Evolutionary conservation across 2,888 invertebrate species (phyloP).

Genomic region (Cylloceria caligata): DNA sequence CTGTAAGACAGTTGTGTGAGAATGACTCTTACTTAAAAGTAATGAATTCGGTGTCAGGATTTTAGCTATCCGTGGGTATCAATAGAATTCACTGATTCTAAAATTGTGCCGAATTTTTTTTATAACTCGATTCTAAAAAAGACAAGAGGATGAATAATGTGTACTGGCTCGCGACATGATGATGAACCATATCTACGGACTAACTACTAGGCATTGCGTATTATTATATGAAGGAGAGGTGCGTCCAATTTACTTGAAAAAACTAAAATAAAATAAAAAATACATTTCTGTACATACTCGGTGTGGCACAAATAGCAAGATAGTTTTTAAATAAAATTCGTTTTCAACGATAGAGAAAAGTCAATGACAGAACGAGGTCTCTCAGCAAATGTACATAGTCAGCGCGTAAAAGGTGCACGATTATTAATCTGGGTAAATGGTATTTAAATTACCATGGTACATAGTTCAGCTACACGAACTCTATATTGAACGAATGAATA

Average conservation of each 20-base stretch:
- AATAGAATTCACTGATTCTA: slow-evolving; percentile 53
- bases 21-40: slow-evolving; percentile 38
- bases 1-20: slow-evolving; percentile 28
- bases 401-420: slow-evolving; percentile 53
- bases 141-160: slow-evolving; percentile 46
- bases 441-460: slow-evolving; percentile 62
- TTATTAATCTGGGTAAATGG: slow-evolving; percentile 57
- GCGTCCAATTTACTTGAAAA: slow-evolving; percentile 73
- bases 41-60: slow-evolving; percentile 28
- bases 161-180: slow-evolving; percentile 70
- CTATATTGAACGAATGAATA: slow-evolving; percentile 40
- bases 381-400: slow-evolving; percentile 63
- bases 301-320: slow-evolving; percentile 73
- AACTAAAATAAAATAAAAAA: slow-evolving; percentile 70
- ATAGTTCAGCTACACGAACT: slow-evolving; percentile 59
- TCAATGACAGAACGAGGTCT: slow-evolving; percentile 53
- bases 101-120: slow-evolving; percentile 60
- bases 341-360: slow-evolving; percentile 52
- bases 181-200: slow-evolving; percentile 80
- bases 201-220: slow-evolving; percentile 74
- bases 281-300: slow-evolving; percentile 77
- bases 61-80: slow-evolving; percentile 17
- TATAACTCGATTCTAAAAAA: slow-evolving; percentile 58
- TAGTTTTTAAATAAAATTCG: slow-evolving; percentile 63
- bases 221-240: slow-evolving; percentile 73